Evolutionary conservation across 2,797 vertebrate species (phyloP), one percentile per base, ranked within the genome.

Genomic region (Huso huso): DNA sequence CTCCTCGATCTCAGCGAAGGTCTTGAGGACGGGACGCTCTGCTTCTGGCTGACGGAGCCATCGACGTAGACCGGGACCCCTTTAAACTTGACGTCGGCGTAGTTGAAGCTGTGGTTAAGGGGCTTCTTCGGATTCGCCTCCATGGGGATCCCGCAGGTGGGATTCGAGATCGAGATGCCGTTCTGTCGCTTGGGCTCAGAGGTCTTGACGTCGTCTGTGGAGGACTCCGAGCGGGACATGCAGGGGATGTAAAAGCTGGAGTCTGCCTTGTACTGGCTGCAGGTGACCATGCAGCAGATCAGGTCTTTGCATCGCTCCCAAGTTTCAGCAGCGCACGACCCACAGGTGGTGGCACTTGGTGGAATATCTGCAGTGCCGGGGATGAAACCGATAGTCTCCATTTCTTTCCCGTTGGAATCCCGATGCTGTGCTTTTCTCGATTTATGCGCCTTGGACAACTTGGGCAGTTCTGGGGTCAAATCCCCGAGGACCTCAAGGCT

Each of bases 231-330:
- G 1, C 86, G 78, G 7, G 89, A 86, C 0, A 88, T 65, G 1
- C 92, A 90, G 8, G 94, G 88, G 69, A 94, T 76, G 5, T 88
- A 87, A 68, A 83, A 67, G 9, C 87, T 84, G 8, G 84, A 77
- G 73, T 87, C 87, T 70, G 84, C 86, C 61, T 92, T 88, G 53
- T 94, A 97, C 71, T 91, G 80, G 62, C 95, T 95, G 7, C 94
- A 99, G 72, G 94, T 94, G 77, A 98, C 83, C 18, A 98, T 83
- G 66, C 91, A 97, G 78, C 96, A 99, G 72, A 97, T 84, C 23
- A 95, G 86, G 0, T 92, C 87, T 76, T 88, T 92, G 66, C 92
- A 97, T 8, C 88, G 81, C 51, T 88, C 90, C 96, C 96, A 98
- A 60, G 92, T 92, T 70, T 90, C 80, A 0, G 93, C 87, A 11